phyloP scores from a whole-genome alignment of 2,797 vertebrate species.

The Tiaroga cobitis region DNA sequence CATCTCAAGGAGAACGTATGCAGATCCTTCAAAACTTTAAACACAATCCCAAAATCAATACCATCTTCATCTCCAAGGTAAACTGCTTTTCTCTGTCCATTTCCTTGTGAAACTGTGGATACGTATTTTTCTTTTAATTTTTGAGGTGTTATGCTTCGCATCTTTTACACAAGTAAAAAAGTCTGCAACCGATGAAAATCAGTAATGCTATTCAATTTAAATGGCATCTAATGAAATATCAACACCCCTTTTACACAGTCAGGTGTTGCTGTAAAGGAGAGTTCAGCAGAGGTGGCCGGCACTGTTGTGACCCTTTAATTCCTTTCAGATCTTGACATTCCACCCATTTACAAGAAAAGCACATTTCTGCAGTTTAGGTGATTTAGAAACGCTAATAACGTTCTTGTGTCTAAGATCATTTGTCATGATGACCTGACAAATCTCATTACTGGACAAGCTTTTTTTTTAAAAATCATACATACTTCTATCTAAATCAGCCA shows the following conservation, averaged over 20 bases:
- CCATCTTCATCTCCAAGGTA: conserved; percentile 99
- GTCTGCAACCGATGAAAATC: background rate
- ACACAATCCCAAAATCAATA: conserved; percentile 99
- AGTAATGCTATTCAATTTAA: background rate
- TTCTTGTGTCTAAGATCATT: background rate
- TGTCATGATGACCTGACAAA: background rate
- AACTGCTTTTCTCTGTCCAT: background rate
- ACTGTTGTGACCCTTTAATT: background rate
- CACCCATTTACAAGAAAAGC: background rate
- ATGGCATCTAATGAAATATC: no score
- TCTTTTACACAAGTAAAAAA: background rate
- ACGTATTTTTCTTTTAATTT: background rate
- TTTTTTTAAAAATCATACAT: background rate
- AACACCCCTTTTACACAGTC: background rate
- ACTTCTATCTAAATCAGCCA: background rate
- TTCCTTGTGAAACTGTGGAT: background rate
- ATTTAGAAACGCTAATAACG: conserved; percentile 4
- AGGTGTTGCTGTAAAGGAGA: background rate
- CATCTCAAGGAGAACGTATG: conserved; percentile 97
- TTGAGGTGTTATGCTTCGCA: background rate
- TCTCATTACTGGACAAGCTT: background rate
- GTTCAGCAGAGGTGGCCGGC: background rate
- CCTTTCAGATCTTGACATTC: background rate
- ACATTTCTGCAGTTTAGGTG: background rate
- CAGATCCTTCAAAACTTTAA: conserved; percentile 99